These are phyloP conservation scores for Porites lutea DNA, from an alignment of 64 coral and sea anemone species.

Conservation along the genomic window DNA sequence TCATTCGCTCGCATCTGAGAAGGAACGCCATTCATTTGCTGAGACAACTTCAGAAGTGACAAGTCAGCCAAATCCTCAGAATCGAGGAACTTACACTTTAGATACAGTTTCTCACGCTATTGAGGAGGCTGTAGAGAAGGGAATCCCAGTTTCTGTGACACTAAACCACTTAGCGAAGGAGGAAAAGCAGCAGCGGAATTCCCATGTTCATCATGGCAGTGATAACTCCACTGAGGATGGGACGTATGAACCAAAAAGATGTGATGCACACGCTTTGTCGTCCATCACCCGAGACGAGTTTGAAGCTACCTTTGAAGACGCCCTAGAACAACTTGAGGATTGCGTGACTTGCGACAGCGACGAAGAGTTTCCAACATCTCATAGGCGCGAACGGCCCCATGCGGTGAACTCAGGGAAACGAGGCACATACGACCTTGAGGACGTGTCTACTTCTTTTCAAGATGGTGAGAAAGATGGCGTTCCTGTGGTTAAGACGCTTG, in stretches of 20 bases:
- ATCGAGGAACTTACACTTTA: conserved; percentile 46
- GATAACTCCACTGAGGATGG: neutral
- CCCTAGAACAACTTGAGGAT: conserved; percentile 31
- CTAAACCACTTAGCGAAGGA: conserved; percentile 41
- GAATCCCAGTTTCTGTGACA: conserved; percentile 67
- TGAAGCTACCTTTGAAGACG: conserved; percentile 36
- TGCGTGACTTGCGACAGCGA: neutral
- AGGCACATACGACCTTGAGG: conserved; percentile 79
- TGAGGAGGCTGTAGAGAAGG: conserved; percentile 44
- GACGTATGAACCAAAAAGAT: neutral
- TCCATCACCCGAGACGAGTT: neutral
- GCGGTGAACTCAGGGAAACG: conserved; percentile 14
- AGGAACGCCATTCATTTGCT: neutral
- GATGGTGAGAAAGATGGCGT: conserved; percentile 37
- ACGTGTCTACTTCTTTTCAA: conserved; percentile 73
- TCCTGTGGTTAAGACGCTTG: conserved; percentile 70
- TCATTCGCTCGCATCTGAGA: conserved; percentile 12
- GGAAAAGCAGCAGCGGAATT: neutral
- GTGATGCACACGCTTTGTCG: neutral
- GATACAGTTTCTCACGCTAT: conserved; percentile 39
- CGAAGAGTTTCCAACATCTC: neutral
- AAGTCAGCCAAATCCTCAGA: conserved; percentile 5
- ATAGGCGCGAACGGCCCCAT: neutral
- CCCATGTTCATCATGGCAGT: neutral
- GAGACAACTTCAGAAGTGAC: neutral